These are phyloP conservation scores for Eulemur macaco DNA, from an alignment of 2,113 vertebrate species.

Conservation along the genomic window DNA sequence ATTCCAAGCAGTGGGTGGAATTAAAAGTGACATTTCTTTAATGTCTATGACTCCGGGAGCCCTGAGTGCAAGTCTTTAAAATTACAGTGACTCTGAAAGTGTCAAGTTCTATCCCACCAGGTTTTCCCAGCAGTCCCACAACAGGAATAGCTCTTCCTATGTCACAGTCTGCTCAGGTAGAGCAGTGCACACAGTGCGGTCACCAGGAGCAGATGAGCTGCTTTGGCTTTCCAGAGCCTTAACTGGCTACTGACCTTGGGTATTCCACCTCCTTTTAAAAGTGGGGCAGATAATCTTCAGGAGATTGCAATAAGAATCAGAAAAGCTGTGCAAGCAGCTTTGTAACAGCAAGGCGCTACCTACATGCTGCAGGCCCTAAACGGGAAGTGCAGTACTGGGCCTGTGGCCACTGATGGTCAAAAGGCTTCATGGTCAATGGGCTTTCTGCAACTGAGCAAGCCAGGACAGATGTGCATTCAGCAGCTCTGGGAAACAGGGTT, in stretches of 20 bases:
- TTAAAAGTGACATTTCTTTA: background rate
- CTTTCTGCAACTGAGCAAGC: background rate
- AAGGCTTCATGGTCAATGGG: conserved; percentile 42
- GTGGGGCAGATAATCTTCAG: background rate
- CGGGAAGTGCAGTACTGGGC: background rate
- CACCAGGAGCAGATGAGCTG: background rate
- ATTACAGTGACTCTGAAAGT: background rate
- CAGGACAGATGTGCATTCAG: conserved; percentile 66
- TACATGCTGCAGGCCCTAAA: background rate
- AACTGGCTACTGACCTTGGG: background rate
- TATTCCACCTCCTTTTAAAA: background rate
- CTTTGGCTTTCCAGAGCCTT: background rate
- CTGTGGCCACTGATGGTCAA: background rate
- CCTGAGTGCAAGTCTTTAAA: background rate
- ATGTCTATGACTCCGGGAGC: background rate
- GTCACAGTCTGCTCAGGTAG: background rate
- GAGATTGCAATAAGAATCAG: background rate
- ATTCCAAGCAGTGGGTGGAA: background rate
- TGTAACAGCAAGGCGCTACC: background rate
- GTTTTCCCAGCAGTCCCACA: background rate
- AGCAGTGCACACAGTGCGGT: background rate
- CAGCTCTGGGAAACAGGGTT: conserved; percentile 38
- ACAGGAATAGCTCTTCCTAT: background rate
- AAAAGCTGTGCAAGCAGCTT: background rate
- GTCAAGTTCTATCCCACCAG: background rate